These are phyloP conservation scores for Syrphus vitripennis DNA, from an alignment of 2,888 invertebrate species.

Conservation along the genomic window DNA sequence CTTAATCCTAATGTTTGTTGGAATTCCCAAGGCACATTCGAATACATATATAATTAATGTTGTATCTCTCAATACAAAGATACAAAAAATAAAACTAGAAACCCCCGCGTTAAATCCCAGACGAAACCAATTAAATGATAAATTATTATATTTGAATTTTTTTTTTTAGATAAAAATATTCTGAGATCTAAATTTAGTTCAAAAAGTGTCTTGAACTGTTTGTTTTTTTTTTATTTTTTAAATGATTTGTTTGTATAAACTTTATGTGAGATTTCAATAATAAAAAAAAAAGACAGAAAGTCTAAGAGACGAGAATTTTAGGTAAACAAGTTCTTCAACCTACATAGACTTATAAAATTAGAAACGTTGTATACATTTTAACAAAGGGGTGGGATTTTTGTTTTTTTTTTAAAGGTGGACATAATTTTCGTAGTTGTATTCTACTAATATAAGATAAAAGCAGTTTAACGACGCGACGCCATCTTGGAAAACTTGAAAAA, in stretches of 20 bases:
- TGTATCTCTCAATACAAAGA: neutral
- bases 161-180: neutral
- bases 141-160: neutral
- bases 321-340: neutral
- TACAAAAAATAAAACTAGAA: neutral
- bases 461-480: too few relatives aligned
- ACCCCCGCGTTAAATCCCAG: conserved; percentile 7
- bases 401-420: too few relatives aligned
- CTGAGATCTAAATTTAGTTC: neutral
- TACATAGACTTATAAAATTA: neutral
- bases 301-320: neutral
- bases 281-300: neutral
- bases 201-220: neutral
- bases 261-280: neutral
- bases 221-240: neutral
- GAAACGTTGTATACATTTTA: too few relatives aligned
- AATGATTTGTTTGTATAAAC: neutral
- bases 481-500: too few relatives aligned
- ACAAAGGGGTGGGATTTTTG: too few relatives aligned
- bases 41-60: neutral
- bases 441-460: too few relatives aligned
- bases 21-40: neutral
- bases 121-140: conserved; percentile 10
- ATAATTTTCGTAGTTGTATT: too few relatives aligned
- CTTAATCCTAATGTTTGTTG: neutral